A percentile compares a stretch with the other conserved stretches of the same genome.
Conservation (phyloP, 2,888 invertebrate genomes). For the Athripsodes cinereus region DNA sequence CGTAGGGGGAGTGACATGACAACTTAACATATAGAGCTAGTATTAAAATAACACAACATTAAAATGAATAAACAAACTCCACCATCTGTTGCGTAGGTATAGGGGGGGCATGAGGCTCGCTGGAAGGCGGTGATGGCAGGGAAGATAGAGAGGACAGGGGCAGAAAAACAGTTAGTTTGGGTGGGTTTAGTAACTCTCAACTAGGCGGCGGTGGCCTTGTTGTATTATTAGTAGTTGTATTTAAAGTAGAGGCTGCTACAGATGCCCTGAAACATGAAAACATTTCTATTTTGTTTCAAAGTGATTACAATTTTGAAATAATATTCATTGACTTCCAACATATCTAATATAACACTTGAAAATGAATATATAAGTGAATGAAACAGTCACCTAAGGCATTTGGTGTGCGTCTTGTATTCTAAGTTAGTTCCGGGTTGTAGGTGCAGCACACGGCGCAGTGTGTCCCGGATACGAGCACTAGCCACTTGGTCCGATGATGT, state of each 20-base stretch:
- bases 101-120: too few species aligned
- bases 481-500: constrained; percentile 86
- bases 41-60: background rate
- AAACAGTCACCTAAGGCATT: constrained; percentile 68
- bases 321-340: too few species aligned
- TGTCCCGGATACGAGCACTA: constrained; percentile 89
- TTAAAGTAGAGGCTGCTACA: background rate
- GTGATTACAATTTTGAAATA: background rate
- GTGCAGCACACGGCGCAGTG: constrained; percentile 89
- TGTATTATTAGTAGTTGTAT: background rate
- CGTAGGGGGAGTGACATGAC: background rate
- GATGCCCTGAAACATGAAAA: constrained; percentile 8
- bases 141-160: too few species aligned
- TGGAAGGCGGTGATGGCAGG: too few species aligned
- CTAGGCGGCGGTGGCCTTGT: constrained; percentile 4
- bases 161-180: too few species aligned
- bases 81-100: too few species aligned
- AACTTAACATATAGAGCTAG: constrained; percentile 3
- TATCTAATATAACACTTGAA: too few species aligned
- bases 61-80: too few species aligned
- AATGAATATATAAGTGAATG: too few species aligned
- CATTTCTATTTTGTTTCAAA: background rate
- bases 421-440: constrained; percentile 87
- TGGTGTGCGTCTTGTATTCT: constrained; percentile 87
- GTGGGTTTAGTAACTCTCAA: constrained; percentile 7